A percentile compares a stretch with the other conserved stretches of the same genome.
These are phyloP conservation scores for Apis cerana DNA, from an alignment of 1,140 invertebrate species.

Conservation along the genomic window DNA sequence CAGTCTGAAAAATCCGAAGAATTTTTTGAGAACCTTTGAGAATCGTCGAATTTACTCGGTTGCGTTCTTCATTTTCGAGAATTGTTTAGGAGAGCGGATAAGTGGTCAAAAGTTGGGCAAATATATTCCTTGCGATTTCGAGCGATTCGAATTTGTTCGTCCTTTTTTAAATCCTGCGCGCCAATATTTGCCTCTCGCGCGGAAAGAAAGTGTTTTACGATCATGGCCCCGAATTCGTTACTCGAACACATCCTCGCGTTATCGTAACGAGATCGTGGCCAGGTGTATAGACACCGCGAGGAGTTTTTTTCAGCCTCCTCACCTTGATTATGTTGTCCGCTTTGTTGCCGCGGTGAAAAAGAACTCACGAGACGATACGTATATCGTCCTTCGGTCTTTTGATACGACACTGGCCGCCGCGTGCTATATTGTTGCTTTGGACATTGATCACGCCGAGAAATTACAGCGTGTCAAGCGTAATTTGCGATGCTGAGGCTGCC, in stretches of 20 bases:
- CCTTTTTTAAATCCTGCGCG: neutral
- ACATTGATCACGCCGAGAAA: neutral
- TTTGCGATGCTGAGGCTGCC: neutral
- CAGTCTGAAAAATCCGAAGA: no score
- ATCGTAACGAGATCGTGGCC: neutral
- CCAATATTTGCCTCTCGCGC: conserved; percentile 17
- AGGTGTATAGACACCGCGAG: no score
- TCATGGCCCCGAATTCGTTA: neutral
- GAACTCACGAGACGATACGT: neutral
- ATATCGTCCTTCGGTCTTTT: neutral
- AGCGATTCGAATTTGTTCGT: no score
- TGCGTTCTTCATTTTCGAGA: no score
- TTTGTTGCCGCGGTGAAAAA: neutral
- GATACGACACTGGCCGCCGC: neutral
- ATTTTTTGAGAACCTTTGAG: no score
- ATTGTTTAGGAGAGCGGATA: no score
- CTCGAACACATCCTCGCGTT: conserved; percentile 12
- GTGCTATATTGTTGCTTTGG: neutral
- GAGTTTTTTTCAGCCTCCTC: neutral
- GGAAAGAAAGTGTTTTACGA: conserved; percentile 45
- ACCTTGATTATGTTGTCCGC: conserved; percentile 2
- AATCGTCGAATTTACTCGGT: no score
- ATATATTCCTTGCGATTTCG: no score
- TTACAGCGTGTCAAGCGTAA: conserved; percentile 6
- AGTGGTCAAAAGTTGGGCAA: no score